phyloP scores from a whole-genome alignment of 2,113 vertebrate genomes.

The cattle (Bos taurus) region DNA sequence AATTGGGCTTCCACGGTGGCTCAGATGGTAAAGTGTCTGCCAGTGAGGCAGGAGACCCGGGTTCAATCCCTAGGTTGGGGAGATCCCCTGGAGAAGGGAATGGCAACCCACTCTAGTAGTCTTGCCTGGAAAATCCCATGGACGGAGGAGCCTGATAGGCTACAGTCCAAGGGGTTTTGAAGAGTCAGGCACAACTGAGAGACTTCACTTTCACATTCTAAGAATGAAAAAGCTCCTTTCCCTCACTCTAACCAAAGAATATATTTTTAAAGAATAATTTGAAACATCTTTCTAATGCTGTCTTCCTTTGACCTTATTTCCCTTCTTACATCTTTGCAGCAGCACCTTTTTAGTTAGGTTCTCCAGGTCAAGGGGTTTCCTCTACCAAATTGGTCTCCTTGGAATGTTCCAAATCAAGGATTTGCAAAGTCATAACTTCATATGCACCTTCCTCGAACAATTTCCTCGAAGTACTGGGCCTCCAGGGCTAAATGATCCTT shows the following conservation, averaged over 20 bases:
- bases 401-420: neutral
- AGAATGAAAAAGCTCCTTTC: neutral
- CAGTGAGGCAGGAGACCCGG: neutral
- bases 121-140: neutral
- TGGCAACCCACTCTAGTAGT: neutral
- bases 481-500: neutral
- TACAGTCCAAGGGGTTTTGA: neutral
- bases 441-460: neutral
- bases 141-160: neutral
- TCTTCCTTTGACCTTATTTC: neutral
- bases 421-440: neutral
- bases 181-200: neutral
- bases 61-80: neutral
- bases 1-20: neutral
- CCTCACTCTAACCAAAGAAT: neutral
- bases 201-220: neutral
- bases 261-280: neutral
- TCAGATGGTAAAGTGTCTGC: fast-evolving
- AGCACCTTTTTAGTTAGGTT: neutral
- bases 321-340: neutral
- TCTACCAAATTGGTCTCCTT: neutral
- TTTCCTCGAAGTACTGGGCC: neutral
- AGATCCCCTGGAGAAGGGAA: neutral
- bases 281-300: neutral
- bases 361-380: neutral